phyloP scores from a whole-genome alignment of 2,888 invertebrate genomes.

The Sarcophaga variegata region DNA sequence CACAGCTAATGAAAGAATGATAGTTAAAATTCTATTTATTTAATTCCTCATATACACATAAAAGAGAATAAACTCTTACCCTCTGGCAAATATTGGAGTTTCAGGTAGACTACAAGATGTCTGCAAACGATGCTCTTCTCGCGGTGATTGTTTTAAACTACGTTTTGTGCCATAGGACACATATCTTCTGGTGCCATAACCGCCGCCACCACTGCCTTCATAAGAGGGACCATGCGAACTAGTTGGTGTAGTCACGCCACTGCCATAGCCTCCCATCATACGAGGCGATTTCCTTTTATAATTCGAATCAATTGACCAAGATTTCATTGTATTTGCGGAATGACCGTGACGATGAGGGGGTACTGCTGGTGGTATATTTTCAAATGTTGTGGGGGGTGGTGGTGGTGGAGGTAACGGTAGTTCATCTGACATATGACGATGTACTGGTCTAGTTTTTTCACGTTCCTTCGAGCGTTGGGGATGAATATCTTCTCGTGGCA shows the following conservation, averaged over 20 bases:
- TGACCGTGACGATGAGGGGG: constrained; percentile 87
- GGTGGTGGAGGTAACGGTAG: constrained; percentile 77
- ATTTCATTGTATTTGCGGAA: constrained; percentile 88
- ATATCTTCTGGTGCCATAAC: constrained; percentile 82
- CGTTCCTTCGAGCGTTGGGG: constrained; percentile 60
- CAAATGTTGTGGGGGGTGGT: constrained; percentile 72
- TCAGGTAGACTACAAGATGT: constrained; percentile 94
- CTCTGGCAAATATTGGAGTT: constrained; percentile 92
- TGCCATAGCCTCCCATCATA: constrained; percentile 83
- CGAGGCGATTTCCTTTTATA: constrained; percentile 85
- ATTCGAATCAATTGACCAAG: constrained; percentile 92
- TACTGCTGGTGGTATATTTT: constrained; percentile 85
- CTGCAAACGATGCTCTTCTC: constrained; percentile 87
- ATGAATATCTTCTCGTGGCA: constrained; percentile 55
- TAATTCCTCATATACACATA: too few relatives aligned
- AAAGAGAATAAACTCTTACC: constrained; percentile 77
- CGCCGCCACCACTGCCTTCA: constrained; percentile 75
- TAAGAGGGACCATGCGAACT: constrained; percentile 74
- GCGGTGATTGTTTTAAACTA: constrained; percentile 83
- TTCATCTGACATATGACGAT: constrained; percentile 77
- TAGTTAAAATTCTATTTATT: not conserved
- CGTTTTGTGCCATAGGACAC: constrained; percentile 82
- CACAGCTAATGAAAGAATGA: constrained; percentile 83
- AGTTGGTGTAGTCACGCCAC: constrained; percentile 77
- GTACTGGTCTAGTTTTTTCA: constrained; percentile 71